Percentiles rank a stretch among this genome's conserved stretches.
phyloP scores from a whole-genome alignment of 2,888 invertebrate genomes.

The Tryphoninae sp. region DNA sequence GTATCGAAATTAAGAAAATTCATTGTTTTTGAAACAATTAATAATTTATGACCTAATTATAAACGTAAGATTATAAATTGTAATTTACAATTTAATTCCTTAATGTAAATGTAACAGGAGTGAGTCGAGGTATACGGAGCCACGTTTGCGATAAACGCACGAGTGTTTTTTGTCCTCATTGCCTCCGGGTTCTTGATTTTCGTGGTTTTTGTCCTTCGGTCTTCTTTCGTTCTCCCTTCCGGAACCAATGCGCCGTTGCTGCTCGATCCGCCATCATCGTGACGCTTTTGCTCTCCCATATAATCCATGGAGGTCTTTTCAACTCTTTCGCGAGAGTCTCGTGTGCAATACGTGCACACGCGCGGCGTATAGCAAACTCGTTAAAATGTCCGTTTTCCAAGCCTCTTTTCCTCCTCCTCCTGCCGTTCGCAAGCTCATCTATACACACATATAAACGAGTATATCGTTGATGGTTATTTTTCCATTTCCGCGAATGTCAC shows the following conservation, averaged over 20 bases:
- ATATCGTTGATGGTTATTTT: constrained; percentile 44
- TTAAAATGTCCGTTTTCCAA: constrained; percentile 38
- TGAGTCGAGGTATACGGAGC: too few relatives aligned
- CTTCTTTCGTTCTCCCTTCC: not conserved
- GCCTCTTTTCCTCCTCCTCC: constrained; percentile 13
- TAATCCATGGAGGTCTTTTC: not conserved
- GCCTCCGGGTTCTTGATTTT: not conserved
- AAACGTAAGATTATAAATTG: too few relatives aligned
- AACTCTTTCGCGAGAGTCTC: not conserved
- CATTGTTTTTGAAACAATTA: too few relatives aligned
- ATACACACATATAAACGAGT: not conserved
- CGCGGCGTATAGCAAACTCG: constrained; percentile 18
- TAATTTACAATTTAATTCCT: too few relatives aligned
- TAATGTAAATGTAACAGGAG: too few relatives aligned
- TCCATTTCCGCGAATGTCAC: constrained; percentile 49
- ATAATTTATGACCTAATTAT: too few relatives aligned
- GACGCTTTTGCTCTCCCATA: not conserved
- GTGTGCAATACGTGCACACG: not conserved
- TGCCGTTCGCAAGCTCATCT: not conserved
- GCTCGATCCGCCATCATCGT: constrained; percentile 10
- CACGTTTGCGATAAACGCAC: too few relatives aligned
- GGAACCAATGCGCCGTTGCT: not conserved
- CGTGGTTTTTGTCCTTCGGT: not conserved
- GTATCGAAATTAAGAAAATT: too few relatives aligned
- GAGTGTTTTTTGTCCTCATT: not conserved